phyloP scores from a whole-genome alignment of 2,888 invertebrate species.

The Protodeltote pygarga region DNA sequence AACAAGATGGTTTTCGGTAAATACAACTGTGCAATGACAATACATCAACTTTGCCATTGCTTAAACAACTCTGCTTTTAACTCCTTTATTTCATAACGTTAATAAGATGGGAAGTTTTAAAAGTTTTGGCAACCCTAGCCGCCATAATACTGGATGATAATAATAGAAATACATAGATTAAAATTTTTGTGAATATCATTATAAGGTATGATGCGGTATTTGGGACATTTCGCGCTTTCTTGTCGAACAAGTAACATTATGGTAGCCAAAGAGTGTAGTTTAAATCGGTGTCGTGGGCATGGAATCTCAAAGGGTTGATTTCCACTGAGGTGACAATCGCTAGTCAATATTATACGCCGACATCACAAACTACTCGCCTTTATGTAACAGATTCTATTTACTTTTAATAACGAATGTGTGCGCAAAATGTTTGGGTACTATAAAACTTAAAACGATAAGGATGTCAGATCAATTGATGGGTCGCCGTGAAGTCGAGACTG shows the following conservation, averaged over 20 bases:
- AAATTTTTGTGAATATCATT: too few relatives aligned
- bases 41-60: too few relatives aligned
- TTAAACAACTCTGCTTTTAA: too few relatives aligned
- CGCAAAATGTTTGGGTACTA: constrained; percentile 27
- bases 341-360: constrained; percentile 79
- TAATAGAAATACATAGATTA: too few relatives aligned
- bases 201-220: too few relatives aligned
- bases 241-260: background rate
- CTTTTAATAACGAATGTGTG: constrained; percentile 23
- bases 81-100: too few relatives aligned
- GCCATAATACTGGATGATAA: too few relatives aligned
- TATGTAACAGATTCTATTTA: constrained; percentile 32
- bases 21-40: too few relatives aligned
- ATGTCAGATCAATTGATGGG: constrained; percentile 2
- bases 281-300: constrained; percentile 56
- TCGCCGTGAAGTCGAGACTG: constrained; percentile 3
- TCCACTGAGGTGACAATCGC: constrained; percentile 77
- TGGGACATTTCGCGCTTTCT: too few relatives aligned
- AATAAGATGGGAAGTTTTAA: too few relatives aligned
- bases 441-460: constrained; percentile 20
- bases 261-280: constrained; percentile 27
- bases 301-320: constrained; percentile 70
- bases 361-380: constrained; percentile 68
- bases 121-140: too few relatives aligned
- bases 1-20: too few relatives aligned